Conservation (phyloP, 2,113 vertebrate species). For the Tauraco erythrolophus region DNA sequence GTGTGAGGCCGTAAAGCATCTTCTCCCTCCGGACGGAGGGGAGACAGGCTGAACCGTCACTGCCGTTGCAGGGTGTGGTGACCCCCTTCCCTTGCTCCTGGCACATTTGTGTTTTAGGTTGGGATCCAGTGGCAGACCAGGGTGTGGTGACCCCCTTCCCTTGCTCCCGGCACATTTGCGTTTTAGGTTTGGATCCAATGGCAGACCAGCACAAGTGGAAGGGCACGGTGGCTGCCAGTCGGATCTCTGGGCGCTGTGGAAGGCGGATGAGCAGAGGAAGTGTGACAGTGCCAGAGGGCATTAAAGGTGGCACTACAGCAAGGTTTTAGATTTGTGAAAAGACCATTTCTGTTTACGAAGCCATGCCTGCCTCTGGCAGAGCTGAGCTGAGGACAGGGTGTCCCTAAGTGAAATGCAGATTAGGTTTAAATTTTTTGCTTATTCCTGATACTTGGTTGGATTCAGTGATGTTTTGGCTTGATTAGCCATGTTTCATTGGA, state of each 20-base stretch:
- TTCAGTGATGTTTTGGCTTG: neutral
- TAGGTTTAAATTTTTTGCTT: neutral
- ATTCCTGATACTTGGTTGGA: neutral
- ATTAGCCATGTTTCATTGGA: neutral
- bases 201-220: neutral
- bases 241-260: neutral
- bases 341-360: neutral
- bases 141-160: neutral
- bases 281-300: neutral
- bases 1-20: neutral
- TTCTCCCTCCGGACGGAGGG: neutral
- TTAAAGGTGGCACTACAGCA: neutral
- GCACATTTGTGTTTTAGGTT: neutral
- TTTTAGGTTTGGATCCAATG: neutral
- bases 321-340: neutral
- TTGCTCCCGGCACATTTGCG: neutral
- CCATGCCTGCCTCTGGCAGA: neutral
- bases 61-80: neutral
- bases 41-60: neutral
- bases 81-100: neutral
- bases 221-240: neutral
- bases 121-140: neutral
- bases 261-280: neutral
- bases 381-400: neutral
- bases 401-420: neutral